phyloP scores from a whole-genome alignment of 2,113 vertebrate species.

The Cryptoleucopteryx plumbea region DNA sequence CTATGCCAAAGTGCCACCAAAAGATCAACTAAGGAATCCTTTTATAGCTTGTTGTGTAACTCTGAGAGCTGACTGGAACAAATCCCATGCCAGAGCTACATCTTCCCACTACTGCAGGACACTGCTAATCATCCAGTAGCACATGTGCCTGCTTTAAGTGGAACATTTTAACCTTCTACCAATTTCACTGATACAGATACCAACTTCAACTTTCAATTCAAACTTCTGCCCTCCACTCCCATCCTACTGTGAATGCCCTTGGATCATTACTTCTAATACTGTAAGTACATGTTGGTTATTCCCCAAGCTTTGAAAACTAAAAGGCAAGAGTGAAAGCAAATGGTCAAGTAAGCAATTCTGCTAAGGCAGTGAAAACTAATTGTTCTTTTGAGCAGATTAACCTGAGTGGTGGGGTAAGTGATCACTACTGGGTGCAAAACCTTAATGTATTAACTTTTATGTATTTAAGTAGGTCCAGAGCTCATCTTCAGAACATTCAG shows the following conservation, averaged over 20 bases:
- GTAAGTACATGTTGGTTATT: fast-evolving
- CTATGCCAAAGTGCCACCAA: background rate
- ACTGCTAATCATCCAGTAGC: background rate
- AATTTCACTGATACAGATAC: background rate
- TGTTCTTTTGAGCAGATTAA: background rate
- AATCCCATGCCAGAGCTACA: background rate
- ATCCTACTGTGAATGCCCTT: background rate
- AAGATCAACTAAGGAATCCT: background rate
- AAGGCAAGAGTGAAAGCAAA: background rate
- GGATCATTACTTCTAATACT: background rate
- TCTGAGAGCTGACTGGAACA: background rate
- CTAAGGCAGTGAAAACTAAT: background rate
- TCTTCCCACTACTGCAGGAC: background rate
- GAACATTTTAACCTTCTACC: background rate
- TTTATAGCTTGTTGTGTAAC: background rate
- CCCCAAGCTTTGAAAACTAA: background rate
- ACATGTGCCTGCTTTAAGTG: background rate
- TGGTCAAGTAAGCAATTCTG: background rate
- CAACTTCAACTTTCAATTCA: background rate
- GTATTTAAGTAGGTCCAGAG: background rate
- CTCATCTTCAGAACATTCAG: background rate
- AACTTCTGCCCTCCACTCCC: background rate
- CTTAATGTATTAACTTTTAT: background rate
- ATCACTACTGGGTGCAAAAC: background rate
- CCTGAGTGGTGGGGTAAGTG: fast-evolving